Percentiles rank a stretch among this genome's conserved stretches.
phyloP scores from a whole-genome alignment of 2,113 vertebrate genomes.

The Accipiter cooperii region DNA sequence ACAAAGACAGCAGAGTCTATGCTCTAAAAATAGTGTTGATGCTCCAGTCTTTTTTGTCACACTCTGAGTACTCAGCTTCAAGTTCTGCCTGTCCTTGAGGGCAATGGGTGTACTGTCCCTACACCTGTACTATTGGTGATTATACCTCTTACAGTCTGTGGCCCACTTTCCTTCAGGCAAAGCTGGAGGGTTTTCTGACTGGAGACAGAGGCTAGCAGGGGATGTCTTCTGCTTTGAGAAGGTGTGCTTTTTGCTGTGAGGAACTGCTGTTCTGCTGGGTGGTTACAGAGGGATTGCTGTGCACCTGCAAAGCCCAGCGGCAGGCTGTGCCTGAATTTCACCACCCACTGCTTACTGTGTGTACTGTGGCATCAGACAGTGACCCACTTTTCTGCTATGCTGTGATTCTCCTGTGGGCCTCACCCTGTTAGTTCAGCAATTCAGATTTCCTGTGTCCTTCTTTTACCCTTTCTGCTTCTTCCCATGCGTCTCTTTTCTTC shows the following conservation, averaged over 20 bases:
- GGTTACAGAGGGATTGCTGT: neutral
- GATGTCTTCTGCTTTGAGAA: neutral
- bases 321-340: neutral
- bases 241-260: neutral
- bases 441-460: neutral
- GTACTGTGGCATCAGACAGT: neutral
- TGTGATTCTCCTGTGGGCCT: neutral
- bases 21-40: neutral
- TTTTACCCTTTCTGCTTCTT: neutral
- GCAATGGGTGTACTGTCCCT: neutral
- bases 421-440: neutral
- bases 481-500: fast-evolving
- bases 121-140: neutral
- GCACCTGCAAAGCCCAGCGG: neutral
- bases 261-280: neutral
- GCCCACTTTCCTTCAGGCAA: neutral
- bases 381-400: neutral
- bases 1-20: neutral
- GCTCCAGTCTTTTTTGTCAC: neutral
- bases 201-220: neutral
- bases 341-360: fast-evolving
- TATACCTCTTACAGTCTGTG: neutral
- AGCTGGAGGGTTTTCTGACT: neutral
- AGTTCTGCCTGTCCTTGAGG: neutral
- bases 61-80: neutral